These are phyloP conservation scores for Wasmannia auropunctata DNA, from an alignment of 1,140 invertebrate genomes.

Conservation along the genomic window DNA sequence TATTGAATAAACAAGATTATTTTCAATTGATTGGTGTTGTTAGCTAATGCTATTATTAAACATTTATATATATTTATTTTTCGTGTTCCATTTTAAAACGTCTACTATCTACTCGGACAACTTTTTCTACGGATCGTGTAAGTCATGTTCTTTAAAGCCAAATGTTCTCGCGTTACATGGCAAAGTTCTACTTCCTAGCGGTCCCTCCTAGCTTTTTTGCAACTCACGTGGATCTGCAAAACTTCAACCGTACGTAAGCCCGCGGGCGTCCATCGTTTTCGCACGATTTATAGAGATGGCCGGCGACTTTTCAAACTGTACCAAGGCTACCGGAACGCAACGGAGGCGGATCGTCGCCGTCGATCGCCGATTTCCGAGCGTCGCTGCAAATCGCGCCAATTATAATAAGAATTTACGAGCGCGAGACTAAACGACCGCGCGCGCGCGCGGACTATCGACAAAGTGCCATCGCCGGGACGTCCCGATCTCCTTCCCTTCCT, in stretches of 20 bases:
- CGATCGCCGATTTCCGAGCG: slow-evolving; percentile 68
- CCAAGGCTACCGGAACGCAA: not conserved
- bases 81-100: slow-evolving; percentile 12
- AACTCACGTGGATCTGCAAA: slow-evolving; percentile 6
- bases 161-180: slow-evolving; percentile 20
- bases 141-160: not conserved
- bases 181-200: not conserved
- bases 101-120: slow-evolving; percentile 2
- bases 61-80: no score
- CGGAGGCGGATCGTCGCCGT: slow-evolving; percentile 18
- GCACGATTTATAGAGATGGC: slow-evolving; percentile 64
- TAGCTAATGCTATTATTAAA: no score
- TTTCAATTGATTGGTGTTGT: no score
- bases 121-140: slow-evolving; percentile 18
- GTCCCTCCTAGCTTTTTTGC: not conserved
- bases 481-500: slow-evolving; percentile 33
- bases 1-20: no score
- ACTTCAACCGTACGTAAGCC: slow-evolving; percentile 16
- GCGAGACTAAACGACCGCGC: slow-evolving; percentile 21
- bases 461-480: slow-evolving; percentile 42
- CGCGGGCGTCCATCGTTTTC: slow-evolving; percentile 26
- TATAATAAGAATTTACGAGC: slow-evolving; percentile 77
- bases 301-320: slow-evolving; percentile 63
- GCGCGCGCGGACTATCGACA: slow-evolving; percentile 58
- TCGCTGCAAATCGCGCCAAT: slow-evolving; percentile 65